Evolutionary conservation across 2,888 invertebrate genomes (phyloP), one percentile per base, ranked within the genome.

Genomic region (Lasioglossum villosulum): DNA sequence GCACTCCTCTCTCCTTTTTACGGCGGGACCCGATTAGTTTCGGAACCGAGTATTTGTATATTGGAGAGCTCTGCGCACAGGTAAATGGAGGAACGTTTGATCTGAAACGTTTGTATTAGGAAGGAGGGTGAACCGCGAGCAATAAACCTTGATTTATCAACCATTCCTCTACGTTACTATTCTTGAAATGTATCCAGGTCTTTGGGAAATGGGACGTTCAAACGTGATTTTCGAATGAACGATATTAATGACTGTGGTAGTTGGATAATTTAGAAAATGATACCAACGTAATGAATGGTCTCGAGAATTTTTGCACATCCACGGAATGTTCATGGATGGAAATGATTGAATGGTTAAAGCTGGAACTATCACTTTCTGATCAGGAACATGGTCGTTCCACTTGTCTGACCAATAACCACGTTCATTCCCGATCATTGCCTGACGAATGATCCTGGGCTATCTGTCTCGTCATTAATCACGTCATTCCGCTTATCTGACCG

Each of bases 1-100:
- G 12, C 10, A n/a, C 5, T 6, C 23, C 63, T 30, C 63, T 30
- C 68, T 59, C n/a, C 42, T 75, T 77, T 42, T 48, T 75, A 52
- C 77, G 37, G 27, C 19, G 66, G 30, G 63, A 59, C 75, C n/a
- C 84, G 79, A 85, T 85, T 85, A 73, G 52, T 76, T 84, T 79
- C 66, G n/a, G 30, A 42, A 30, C 16, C 52, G 27, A 12, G 63
- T 63, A 34, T 79, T 73, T 68, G 68, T 68, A 37, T 45, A 70
- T 66, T 34, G 8, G 75, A 14, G 68, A 37, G 23, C 37, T 23
- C 34, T 0, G 76, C 52, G 8, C 23, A 68, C 14, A 42, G 59
- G 39, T 12, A 30, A 75, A 75, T n/a, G 34, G 52, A 34, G 63
- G 59, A 19, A 16, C 63, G 63, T 66, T 66, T 66, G 42, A 39